Percentiles rank a stretch among this genome's conserved stretches.
Evolutionary conservation across 2,113 vertebrate species (phyloP).

Genomic region (Labeo rohita): DNA sequence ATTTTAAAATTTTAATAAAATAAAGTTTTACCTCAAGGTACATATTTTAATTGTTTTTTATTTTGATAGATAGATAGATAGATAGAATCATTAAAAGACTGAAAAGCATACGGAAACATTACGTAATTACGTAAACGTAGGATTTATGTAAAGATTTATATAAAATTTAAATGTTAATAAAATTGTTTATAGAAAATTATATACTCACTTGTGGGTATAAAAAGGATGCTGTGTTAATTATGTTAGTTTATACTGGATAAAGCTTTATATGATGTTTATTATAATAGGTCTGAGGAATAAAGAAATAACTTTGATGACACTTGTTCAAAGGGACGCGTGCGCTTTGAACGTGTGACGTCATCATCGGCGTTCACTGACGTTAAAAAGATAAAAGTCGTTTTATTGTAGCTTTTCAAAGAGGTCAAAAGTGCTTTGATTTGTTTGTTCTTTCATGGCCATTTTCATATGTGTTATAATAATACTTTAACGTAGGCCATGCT

Average conservation of each 20-base stretch:
- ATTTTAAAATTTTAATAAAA: not conserved
- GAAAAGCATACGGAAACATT: too few relatives aligned
- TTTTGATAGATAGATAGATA: too few relatives aligned
- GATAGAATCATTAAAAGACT: too few relatives aligned
- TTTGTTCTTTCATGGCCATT: not conserved
- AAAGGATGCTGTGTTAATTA: not conserved
- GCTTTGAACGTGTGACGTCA: constrained; percentile 21
- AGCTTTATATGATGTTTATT: not conserved
- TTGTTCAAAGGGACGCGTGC: constrained; percentile 5
- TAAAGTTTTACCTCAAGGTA: too few relatives aligned
- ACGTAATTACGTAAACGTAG: too few relatives aligned
- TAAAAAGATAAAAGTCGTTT: constrained; percentile 40
- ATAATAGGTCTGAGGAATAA: not conserved
- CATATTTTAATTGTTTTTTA: too few relatives aligned
- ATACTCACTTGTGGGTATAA: not conserved
- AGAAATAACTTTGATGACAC: not conserved
- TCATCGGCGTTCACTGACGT: constrained; percentile 16
- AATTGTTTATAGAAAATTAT: not conserved
- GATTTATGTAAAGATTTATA: too few relatives aligned
- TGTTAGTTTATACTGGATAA: not conserved
- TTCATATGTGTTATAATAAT: not conserved
- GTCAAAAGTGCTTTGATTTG: constrained; percentile 7
- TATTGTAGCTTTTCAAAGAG: not conserved
- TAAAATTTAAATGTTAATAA: too few relatives aligned
- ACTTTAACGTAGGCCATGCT: not conserved